Conservation (phyloP, 2,797 vertebrate genomes). For the Sorex maritimensis region DNA sequence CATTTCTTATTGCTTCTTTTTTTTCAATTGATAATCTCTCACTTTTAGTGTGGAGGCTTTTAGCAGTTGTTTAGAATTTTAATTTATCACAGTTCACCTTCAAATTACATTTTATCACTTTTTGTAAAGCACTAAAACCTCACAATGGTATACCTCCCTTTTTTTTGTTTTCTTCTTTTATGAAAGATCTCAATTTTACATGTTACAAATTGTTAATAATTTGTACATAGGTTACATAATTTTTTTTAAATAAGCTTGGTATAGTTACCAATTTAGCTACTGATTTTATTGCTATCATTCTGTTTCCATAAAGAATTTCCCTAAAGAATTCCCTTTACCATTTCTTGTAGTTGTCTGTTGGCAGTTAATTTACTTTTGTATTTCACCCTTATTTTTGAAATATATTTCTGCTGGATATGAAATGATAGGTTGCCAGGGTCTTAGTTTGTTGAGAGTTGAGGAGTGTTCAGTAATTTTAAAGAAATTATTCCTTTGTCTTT, state of each 20-base stretch:
- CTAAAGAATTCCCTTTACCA: not conserved
- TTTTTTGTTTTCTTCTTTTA: not conserved
- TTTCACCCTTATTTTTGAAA: slow-evolving; percentile 17
- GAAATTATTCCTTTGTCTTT: too few species aligned
- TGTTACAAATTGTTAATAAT: not conserved
- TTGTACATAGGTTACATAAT: too few species aligned
- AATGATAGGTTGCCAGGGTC: not conserved
- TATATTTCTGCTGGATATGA: not conserved
- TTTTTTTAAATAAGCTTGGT: too few species aligned
- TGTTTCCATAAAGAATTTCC: not conserved
- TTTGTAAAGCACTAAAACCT: slow-evolving; percentile 37
- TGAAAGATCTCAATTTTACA: not conserved
- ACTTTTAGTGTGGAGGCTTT: not conserved
- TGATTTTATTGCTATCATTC: too few species aligned
- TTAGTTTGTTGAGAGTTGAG: not conserved
- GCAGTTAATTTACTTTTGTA: not conserved
- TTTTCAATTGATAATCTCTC: slow-evolving; percentile 28
- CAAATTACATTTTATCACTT: not conserved
- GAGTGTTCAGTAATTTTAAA: too few species aligned
- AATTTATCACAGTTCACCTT: too few species aligned
- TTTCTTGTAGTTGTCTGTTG: not conserved
- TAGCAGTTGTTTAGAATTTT: not conserved
- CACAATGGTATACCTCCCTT: not conserved
- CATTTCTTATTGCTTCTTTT: too few species aligned
- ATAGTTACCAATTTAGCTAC: too few species aligned